phyloP scores from a whole-genome alignment of 2,888 invertebrate species.

The Crematogaster levior region DNA sequence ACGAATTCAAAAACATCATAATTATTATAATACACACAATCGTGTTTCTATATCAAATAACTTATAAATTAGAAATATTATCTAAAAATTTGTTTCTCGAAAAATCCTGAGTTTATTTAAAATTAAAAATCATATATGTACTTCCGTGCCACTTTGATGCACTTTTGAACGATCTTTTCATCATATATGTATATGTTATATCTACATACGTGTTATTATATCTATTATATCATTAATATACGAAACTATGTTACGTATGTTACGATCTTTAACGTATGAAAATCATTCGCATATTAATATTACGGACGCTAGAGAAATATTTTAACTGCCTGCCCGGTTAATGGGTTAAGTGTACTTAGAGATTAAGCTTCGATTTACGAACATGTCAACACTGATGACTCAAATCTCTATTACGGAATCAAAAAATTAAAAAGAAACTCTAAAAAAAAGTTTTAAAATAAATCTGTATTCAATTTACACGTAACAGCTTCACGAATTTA shows the following conservation, averaged over 20 bases:
- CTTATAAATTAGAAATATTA: constrained; percentile 38
- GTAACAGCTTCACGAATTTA: neutral
- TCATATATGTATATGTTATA: constrained; percentile 20
- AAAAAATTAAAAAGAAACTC: neutral
- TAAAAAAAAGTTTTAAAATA: neutral
- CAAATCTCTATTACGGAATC: neutral
- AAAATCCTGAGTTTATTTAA: constrained; percentile 22
- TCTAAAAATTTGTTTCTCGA: constrained; percentile 29
- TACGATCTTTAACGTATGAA: constrained; percentile 26
- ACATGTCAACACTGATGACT: constrained; percentile 34
- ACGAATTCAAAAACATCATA: constrained; percentile 21
- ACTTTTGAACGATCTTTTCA: neutral
- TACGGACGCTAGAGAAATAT: constrained; percentile 26
- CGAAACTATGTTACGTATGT: constrained; percentile 37
- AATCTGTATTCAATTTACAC: neutral
- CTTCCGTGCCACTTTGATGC: constrained; percentile 21
- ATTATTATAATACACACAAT: constrained; percentile 2
- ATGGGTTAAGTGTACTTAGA: constrained; percentile 51
- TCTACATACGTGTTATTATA: constrained; percentile 35
- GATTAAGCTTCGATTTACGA: constrained; percentile 40
- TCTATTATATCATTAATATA: constrained; percentile 29
- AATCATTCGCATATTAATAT: constrained; percentile 41
- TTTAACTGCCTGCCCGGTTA: constrained; percentile 48
- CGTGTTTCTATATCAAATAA: constrained; percentile 20
- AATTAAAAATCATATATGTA: constrained; percentile 35